Percentiles rank a stretch among this genome's conserved stretches.
Conservation (phyloP, 2,888 invertebrate species). For the Drosophila sordidapex region DNA sequence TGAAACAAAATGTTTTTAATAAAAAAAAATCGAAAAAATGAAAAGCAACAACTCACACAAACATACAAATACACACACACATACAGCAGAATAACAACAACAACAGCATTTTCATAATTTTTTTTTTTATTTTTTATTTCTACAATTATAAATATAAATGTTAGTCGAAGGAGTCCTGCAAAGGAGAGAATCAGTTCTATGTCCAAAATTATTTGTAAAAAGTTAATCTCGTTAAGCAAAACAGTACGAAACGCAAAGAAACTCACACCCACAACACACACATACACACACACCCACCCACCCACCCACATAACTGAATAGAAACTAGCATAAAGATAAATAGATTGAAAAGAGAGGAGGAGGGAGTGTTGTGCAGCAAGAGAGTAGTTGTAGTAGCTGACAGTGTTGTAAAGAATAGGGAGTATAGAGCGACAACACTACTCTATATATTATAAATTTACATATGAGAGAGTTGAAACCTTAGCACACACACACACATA, state of each 20-base stretch:
- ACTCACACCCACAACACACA: conserved; percentile 18
- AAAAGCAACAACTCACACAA: conserved; percentile 18
- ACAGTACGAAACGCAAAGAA: conserved; percentile 24
- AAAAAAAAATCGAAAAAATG: conserved; percentile 11
- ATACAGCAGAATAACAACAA: conserved; percentile 31
- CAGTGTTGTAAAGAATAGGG: conserved; percentile 28
- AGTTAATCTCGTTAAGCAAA: conserved; percentile 42
- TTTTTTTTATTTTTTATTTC: conserved; percentile 22
- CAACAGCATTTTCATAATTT: conserved; percentile 27
- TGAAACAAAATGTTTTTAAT: conserved; percentile 25
- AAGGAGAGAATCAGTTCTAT: conserved; percentile 30
- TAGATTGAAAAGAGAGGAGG: not conserved
- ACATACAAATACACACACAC: conserved; percentile 23
- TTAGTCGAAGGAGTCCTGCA: conserved; percentile 36
- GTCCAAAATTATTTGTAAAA: conserved; percentile 41
- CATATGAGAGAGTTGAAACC: conserved; percentile 41
- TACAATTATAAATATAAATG: conserved; percentile 29
- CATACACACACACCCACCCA: not conserved
- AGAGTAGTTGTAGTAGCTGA: conserved; percentile 15
- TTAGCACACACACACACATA: conserved; percentile 24
- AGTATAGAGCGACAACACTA: conserved; percentile 7
- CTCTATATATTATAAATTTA: conserved; percentile 7
- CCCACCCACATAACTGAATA: conserved; percentile 25
- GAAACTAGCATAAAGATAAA: conserved; percentile 31
- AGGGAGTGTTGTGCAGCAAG: not conserved